These are phyloP conservation scores for Orthosia gothica DNA, from an alignment of 2,888 invertebrate species.

Conservation along the genomic window DNA sequence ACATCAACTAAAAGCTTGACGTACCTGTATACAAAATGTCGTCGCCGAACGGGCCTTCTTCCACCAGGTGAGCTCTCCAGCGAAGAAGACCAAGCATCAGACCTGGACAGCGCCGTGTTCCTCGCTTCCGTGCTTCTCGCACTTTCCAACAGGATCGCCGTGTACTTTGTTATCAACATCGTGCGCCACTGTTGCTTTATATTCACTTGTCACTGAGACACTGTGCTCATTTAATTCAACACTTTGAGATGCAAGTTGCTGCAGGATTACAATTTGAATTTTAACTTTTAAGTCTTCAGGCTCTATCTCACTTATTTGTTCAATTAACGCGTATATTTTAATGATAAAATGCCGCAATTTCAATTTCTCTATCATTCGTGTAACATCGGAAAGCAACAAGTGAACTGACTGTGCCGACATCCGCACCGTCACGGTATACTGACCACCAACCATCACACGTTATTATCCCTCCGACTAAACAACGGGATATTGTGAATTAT, in stretches of 20 bases:
- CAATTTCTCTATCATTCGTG: conserved; percentile 60
- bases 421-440: conserved; percentile 81
- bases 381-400: conserved; percentile 73
- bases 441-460: conserved; percentile 81
- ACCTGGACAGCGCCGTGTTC: conserved; percentile 76
- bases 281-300: neutral
- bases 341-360: conserved; percentile 37
- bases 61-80: conserved; percentile 79
- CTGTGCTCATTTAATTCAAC: conserved; percentile 43
- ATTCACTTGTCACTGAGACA: conserved; percentile 56
- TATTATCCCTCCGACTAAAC: conserved; percentile 82
- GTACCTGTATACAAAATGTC: conserved; percentile 85
- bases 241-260: conserved; percentile 38
- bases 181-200: conserved; percentile 66
- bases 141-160: conserved; percentile 93
- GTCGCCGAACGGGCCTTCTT: conserved; percentile 78
- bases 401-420: conserved; percentile 75
- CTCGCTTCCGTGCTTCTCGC: conserved; percentile 89
- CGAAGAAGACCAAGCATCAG: conserved; percentile 81
- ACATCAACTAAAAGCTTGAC: conserved; percentile 24
- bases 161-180: conserved; percentile 94
- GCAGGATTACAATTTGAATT: conserved; percentile 5
- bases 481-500: conserved; percentile 90
- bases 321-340: conserved; percentile 3
- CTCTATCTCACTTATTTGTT: conserved; percentile 3